These are phyloP conservation scores for Platysternon megacephalum DNA, from an alignment of 2,113 vertebrate species.

Conservation along the genomic window DNA sequence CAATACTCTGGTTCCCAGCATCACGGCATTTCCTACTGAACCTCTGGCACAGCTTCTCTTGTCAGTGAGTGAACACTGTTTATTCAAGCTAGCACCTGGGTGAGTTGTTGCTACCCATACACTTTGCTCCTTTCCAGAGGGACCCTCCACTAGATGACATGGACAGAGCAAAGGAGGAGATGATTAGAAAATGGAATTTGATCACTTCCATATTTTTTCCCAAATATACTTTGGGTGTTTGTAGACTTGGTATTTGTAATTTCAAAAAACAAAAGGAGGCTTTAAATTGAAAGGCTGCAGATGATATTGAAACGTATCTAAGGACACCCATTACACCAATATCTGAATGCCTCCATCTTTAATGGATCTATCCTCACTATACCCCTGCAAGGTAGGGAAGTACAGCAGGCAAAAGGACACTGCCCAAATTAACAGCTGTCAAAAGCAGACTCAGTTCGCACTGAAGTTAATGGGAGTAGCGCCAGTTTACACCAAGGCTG, in stretches of 20 bases:
- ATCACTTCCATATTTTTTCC: background rate
- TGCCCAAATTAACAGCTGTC: constrained; percentile 60
- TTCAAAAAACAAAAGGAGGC: background rate
- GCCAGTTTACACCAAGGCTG: constrained; percentile 62
- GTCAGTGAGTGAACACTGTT: rapidly evolving
- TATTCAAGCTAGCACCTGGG: background rate
- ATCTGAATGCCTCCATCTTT: background rate
- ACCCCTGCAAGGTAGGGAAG: constrained; percentile 34
- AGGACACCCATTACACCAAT: background rate
- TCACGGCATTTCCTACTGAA: background rate
- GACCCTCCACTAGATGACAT: background rate
- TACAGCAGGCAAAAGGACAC: constrained; percentile 26
- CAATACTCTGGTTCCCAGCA: background rate
- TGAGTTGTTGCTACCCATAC: background rate
- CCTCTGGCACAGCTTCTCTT: background rate
- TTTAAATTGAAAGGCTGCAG: background rate
- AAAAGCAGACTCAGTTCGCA: constrained; percentile 45
- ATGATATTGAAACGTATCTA: background rate
- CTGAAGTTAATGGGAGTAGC: constrained; percentile 53
- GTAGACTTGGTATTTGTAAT: constrained; percentile 10
- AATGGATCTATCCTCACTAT: constrained; percentile 18
- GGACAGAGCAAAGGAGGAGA: background rate
- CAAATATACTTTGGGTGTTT: background rate
- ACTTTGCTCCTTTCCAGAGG: background rate
- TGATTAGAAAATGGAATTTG: background rate